Evolutionary conservation across 2,113 vertebrate genomes (phyloP).

Genomic region (Boleophthalmus pectinirostris): DNA sequence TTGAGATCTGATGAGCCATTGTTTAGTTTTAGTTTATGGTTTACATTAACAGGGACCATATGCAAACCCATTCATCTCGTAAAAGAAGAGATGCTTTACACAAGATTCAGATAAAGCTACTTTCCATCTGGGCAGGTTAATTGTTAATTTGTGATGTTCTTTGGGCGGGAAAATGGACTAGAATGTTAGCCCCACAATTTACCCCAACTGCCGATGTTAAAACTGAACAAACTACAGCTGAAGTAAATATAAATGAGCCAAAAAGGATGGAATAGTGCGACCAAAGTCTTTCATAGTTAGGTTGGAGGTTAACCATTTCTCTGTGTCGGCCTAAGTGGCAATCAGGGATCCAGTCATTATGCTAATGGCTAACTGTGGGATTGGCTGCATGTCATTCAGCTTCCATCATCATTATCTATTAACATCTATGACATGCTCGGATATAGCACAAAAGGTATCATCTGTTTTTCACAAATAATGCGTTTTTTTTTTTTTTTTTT

Average conservation of each 20-base stretch:
- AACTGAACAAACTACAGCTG: conserved; percentile 14
- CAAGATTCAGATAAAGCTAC: too few relatives aligned
- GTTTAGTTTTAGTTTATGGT: too few relatives aligned
- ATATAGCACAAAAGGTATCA: conserved; percentile 14
- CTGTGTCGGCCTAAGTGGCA: conserved; percentile 11
- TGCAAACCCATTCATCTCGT: too few relatives aligned
- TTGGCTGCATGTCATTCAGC: conserved; percentile 34
- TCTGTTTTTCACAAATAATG: conserved; percentile 9
- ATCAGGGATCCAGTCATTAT: conserved; percentile 37
- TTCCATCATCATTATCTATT: conserved; percentile 34
- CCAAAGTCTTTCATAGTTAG: conserved; percentile 21
- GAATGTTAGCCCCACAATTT: conserved; percentile 1
- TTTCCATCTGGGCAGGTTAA: neutral
- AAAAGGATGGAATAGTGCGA: conserved; percentile 26
- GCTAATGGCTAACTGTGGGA: conserved; percentile 21
- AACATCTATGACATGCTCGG: conserved; percentile 33
- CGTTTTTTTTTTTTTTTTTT: neutral
- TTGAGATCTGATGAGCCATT: conserved; percentile 45
- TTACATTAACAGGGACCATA: too few relatives aligned
- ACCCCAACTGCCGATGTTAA: conserved; percentile 31
- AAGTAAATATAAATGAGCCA: conserved; percentile 21
- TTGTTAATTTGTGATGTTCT: conserved; percentile 25
- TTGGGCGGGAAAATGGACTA: conserved; percentile 29
- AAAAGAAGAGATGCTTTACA: too few relatives aligned
- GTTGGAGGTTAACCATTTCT: conserved; percentile 21